These are phyloP conservation scores for Harmothoe impar DNA, from an alignment of 2,888 invertebrate genomes.

Conservation along the genomic window DNA sequence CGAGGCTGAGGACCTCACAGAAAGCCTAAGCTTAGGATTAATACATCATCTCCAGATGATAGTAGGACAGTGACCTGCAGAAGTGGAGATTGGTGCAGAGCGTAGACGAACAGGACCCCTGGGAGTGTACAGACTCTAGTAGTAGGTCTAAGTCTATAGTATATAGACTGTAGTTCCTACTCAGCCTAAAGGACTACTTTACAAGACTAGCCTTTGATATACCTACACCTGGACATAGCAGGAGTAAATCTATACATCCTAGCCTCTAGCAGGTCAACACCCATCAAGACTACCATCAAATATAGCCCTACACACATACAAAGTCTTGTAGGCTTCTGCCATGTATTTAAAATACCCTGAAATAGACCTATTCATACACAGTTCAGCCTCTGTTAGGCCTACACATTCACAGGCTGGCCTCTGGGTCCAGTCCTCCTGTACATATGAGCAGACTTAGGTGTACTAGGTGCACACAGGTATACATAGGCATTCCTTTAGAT, in stretches of 20 bases:
- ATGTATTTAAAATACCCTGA: no score
- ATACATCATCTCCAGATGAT: background rate
- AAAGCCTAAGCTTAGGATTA: background rate
- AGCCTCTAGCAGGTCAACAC: background rate
- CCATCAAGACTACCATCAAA: no score
- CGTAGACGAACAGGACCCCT: background rate
- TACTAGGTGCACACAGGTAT: background rate
- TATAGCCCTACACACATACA: no score
- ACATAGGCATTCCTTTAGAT: background rate
- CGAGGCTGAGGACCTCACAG: background rate
- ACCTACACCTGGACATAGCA: background rate
- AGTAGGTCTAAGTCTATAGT: background rate
- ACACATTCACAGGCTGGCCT: background rate
- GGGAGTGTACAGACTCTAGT: slow-evolving; percentile 21
- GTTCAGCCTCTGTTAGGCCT: background rate
- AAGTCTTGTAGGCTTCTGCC: no score
- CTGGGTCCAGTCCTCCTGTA: slow-evolving; percentile 15
- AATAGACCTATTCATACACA: background rate
- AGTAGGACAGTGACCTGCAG: background rate
- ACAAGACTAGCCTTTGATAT: background rate
- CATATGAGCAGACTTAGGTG: background rate
- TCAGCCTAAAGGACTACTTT: no score
- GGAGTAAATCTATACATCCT: background rate
- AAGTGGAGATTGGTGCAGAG: background rate
- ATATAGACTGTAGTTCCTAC: background rate